Base-by-base conservation (phyloP, 2,797 vertebrate genomes). In the Sebastes minor region DNA sequence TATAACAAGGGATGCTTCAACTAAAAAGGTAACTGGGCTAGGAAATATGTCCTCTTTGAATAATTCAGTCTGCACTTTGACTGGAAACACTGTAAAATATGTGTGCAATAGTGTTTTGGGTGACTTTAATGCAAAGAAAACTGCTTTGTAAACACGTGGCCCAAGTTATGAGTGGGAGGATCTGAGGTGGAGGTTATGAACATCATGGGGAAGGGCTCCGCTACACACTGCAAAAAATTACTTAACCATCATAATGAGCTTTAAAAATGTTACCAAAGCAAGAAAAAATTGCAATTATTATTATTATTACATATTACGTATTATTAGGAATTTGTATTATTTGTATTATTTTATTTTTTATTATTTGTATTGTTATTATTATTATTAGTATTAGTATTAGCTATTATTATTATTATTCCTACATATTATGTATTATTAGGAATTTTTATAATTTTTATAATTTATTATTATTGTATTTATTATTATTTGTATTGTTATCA, bases 151-250 rank as follows among this genome's bases (percentile, higher is more conserved):
- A 32, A 52, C 69, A 75, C 38, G 8, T 32, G 63, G 27, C 22
- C 9, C 14, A 33, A 4, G 14, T 14, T 32, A 4, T n/a, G 23
- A 75, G 53, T 28, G 30, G 6, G 11, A 20, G 6, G 57, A 64
- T 3, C 52, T 28, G 71, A 56, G 25, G 27, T 8, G 25, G 71
- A 56, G 25, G 27, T 8, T 74, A 27, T 22, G 8, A 25, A 16
- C 62, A 25, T 22, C n/a, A 18, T 4, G 10, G 52, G 10, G 64
- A 70, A 68, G 70, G 74, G 76, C 32, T 38, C 23, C 20, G 8
- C 53, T 83, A 7, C 7, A 10, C 87, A 78, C 85, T 89, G 80
- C 52, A 91, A 92, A 88, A 84, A 80, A 42, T 13, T 12, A 32
- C 3, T 13, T 7, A 28, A 16, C 33, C 16, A 59, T 59, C 25